Evolutionary conservation across 2,888 invertebrate species (phyloP).

Genomic region (Crepidodera aurea): DNA sequence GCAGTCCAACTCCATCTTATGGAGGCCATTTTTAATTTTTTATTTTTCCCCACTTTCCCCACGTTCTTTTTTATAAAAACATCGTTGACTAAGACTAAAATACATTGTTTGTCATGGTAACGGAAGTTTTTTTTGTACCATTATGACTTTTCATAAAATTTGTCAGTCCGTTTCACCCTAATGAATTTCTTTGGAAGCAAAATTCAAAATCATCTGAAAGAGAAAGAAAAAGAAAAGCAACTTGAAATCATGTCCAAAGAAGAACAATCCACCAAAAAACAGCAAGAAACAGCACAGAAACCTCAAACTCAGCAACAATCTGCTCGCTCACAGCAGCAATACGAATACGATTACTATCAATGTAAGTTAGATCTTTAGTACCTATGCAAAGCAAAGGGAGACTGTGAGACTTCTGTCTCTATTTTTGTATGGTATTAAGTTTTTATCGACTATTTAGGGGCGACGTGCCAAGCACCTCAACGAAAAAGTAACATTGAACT

Average conservation of each 20-base stretch:
- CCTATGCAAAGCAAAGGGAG: too few species aligned
- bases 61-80: too few species aligned
- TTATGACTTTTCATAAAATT: neutral
- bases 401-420: too few species aligned
- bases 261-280: neutral
- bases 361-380: too few species aligned
- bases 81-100: neutral
- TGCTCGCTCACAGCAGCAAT: too few species aligned
- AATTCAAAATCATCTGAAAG: neutral
- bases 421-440: too few species aligned
- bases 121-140: neutral
- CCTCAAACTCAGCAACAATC: neutral
- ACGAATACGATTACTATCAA: too few species aligned
- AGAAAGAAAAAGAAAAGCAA: neutral
- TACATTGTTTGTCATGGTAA: conserved; percentile 3
- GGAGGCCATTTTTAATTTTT: too few species aligned
- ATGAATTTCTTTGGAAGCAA: conserved; percentile 6
- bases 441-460: too few species aligned
- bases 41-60: too few species aligned
- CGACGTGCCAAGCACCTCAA: too few species aligned
- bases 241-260: conserved; percentile 4
- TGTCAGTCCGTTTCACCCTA: neutral
- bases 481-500: neutral
- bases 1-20: too few species aligned
- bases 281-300: conserved; percentile 3